phyloP scores from a whole-genome alignment of 2,888 invertebrate species.

The Herminia tarsipennalis region DNA sequence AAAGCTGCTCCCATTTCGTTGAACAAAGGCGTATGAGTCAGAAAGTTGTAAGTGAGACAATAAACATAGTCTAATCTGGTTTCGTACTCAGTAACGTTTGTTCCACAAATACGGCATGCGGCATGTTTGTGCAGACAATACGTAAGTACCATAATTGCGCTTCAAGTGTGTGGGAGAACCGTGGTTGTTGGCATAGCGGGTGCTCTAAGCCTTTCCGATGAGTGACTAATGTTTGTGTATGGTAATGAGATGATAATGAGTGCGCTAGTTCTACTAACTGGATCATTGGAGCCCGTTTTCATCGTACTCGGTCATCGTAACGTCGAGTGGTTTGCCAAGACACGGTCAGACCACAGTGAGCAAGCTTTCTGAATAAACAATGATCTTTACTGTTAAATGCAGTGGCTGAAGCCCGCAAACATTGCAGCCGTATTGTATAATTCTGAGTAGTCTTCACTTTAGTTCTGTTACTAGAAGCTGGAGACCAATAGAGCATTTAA shows the following conservation, averaged over 20 bases:
- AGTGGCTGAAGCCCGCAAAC: conserved; percentile 38
- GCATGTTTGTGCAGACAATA: conserved; percentile 78
- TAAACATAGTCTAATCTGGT: conserved; percentile 79
- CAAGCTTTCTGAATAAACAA: conserved; percentile 76
- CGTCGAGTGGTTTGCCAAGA: conserved; percentile 59
- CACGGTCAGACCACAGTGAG: conserved; percentile 60
- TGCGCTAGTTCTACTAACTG: conserved; percentile 70
- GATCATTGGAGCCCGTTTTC: conserved; percentile 71
- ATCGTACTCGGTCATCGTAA: conserved; percentile 60
- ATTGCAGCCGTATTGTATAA: conserved; percentile 39
- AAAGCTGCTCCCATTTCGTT: conserved; percentile 4
- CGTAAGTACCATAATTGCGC: conserved; percentile 82
- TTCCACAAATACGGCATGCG: conserved; percentile 68
- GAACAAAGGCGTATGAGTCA: conserved; percentile 28
- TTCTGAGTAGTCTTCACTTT: conserved; percentile 9
- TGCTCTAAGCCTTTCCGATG: conserved; percentile 76
- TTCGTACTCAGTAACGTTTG: conserved; percentile 77
- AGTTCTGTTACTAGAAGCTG: not conserved
- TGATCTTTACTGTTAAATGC: conserved; percentile 45
- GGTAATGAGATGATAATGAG: conserved; percentile 82
- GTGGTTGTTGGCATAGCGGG: conserved; percentile 72
- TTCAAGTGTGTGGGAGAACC: conserved; percentile 66
- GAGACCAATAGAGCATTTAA: no score
- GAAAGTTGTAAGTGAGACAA: conserved; percentile 54
- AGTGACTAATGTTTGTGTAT: conserved; percentile 81